Conservation (phyloP, 2,888 invertebrate species). For the Apodemia hepburni region DNA sequence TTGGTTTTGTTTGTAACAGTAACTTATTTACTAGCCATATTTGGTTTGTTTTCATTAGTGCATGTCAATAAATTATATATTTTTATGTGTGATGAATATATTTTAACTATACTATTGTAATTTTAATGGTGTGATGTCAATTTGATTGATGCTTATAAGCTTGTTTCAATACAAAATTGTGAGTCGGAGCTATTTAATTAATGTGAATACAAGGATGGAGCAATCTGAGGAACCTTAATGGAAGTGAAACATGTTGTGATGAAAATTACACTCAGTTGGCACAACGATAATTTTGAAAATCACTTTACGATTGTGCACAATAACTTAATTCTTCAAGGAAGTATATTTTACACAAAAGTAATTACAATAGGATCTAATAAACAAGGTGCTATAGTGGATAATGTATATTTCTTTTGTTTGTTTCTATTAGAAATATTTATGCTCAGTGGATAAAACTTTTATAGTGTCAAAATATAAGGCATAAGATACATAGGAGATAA, state of each 20-base stretch:
- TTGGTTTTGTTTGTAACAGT: constrained; percentile 63
- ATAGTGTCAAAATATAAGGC: no score
- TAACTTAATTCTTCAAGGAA: background rate
- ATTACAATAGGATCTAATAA: constrained; percentile 40
- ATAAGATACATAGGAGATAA: no score
- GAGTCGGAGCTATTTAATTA: constrained; percentile 7
- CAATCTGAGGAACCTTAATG: background rate
- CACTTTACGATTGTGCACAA: constrained; percentile 35
- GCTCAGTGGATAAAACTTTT: no score
- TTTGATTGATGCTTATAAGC: constrained; percentile 28
- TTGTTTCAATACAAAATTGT: constrained; percentile 20
- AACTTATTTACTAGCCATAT: constrained; percentile 60
- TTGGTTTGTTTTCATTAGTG: constrained; percentile 58
- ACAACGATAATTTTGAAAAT: constrained; percentile 27
- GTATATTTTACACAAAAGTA: constrained; percentile 30
- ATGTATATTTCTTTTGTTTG: constrained; percentile 11
- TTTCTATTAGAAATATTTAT: background rate
- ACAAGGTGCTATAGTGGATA: constrained; percentile 32
- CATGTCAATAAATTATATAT: constrained; percentile 31
- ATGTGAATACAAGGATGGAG: background rate
- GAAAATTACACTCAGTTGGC: background rate
- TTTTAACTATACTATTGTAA: constrained; percentile 24
- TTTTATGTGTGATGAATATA: constrained; percentile 27
- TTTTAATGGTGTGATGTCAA: constrained; percentile 32
- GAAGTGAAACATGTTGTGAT: constrained; percentile 20